phyloP scores from a whole-genome alignment of 2,113 vertebrate species.

The Hippocampus comes region DNA sequence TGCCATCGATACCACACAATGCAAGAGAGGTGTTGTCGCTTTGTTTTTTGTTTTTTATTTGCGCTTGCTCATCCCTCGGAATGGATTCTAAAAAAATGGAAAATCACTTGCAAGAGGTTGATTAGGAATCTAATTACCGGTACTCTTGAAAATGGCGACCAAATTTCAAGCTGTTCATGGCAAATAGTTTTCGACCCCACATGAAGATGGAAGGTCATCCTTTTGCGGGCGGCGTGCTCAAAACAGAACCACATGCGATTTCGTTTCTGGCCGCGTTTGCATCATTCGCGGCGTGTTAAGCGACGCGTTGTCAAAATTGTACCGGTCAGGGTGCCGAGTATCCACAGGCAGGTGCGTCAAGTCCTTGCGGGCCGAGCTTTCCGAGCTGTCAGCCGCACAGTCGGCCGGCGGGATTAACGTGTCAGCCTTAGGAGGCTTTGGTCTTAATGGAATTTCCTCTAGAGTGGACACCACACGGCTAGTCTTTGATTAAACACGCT shows the following conservation, averaged over 20 bases:
- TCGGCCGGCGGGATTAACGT: neutral
- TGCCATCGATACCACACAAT: too few relatives aligned
- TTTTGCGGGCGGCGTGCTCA: neutral
- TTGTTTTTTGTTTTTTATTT: too few relatives aligned
- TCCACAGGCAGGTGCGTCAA: neutral
- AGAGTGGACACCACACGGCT: neutral
- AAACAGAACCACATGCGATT: neutral
- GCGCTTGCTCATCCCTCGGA: too few relatives aligned
- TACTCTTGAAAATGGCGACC: too few relatives aligned
- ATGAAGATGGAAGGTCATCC: neutral
- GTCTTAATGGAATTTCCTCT: neutral
- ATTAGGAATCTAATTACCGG: too few relatives aligned
- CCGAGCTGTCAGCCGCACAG: neutral
- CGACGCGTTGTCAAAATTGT: neutral
- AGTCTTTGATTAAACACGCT: neutral
- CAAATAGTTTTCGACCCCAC: too few relatives aligned
- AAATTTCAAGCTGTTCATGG: too few relatives aligned
- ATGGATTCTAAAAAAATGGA: too few relatives aligned
- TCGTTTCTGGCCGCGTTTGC: neutral
- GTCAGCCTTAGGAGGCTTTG: neutral
- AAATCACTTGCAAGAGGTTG: too few relatives aligned
- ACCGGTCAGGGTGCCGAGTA: neutral
- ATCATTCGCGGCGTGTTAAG: neutral
- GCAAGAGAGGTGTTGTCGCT: too few relatives aligned
- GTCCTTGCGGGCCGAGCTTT: neutral